Percentiles rank a stretch among this genome's conserved stretches.
phyloP scores from a whole-genome alignment of 2,113 vertebrate species.

The Gobius niger region DNA sequence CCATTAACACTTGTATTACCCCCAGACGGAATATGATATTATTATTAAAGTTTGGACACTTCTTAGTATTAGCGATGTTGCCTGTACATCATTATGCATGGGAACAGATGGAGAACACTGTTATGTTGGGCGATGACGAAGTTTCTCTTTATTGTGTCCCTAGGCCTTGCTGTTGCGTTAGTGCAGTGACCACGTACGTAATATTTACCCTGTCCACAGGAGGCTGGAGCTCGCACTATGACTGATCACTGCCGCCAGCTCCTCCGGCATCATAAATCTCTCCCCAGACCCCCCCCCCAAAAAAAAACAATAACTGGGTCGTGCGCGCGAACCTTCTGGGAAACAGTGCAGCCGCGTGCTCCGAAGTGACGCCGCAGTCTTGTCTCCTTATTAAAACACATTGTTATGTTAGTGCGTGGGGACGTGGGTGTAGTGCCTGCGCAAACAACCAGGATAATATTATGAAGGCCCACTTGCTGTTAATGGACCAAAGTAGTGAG shows the following conservation, averaged over 20 bases:
- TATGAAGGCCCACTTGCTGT: background rate
- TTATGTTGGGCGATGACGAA: too few relatives aligned
- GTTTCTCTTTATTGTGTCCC: background rate
- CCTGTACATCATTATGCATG: too few relatives aligned
- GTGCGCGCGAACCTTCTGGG: constrained; percentile 57
- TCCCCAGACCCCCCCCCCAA: constrained; percentile 11
- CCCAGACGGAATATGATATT: too few relatives aligned
- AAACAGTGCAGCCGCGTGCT: constrained; percentile 63
- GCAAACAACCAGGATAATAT: constrained; percentile 36
- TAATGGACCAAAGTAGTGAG: background rate
- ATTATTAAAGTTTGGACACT: too few relatives aligned
- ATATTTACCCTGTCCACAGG: background rate
- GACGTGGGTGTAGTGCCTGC: constrained; percentile 50
- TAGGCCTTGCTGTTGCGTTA: background rate
- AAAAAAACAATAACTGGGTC: constrained; percentile 33
- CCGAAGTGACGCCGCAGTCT: constrained; percentile 61
- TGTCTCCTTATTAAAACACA: constrained; percentile 46
- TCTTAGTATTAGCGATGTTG: too few relatives aligned
- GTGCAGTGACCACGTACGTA: background rate
- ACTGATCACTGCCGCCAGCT: background rate
- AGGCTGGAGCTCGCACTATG: background rate
- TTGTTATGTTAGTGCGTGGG: constrained; percentile 45
- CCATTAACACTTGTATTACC: too few relatives aligned
- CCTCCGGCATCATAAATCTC: background rate
- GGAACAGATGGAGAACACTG: too few relatives aligned